Conservation (phyloP, 1,140 invertebrate genomes). For the Arctopsyche grandis region DNA sequence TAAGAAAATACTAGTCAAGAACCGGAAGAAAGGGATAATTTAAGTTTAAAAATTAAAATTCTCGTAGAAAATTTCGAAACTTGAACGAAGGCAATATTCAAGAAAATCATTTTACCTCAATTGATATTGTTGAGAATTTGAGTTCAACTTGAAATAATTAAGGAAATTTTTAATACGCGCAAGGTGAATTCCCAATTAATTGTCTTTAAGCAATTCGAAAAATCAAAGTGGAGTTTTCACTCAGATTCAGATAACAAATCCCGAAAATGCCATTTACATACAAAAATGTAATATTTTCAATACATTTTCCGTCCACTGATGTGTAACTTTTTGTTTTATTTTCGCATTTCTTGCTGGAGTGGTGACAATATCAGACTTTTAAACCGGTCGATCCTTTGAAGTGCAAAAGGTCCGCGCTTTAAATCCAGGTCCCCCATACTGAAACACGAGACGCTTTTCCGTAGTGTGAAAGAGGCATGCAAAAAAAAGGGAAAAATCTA, state of each 20-base stretch:
- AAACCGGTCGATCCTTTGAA: conserved; percentile 40
- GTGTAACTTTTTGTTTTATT: too few species aligned
- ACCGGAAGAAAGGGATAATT: neutral
- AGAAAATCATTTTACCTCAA: conserved; percentile 4
- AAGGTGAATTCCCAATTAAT: neutral
- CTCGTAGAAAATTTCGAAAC: neutral
- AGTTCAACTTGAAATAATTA: neutral
- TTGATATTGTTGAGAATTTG: conserved; percentile 22
- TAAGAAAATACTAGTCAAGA: conserved; percentile 3
- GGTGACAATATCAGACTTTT: neutral
- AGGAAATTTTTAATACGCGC: neutral
- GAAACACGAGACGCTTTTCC: conserved; percentile 1
- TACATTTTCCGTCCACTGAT: too few species aligned
- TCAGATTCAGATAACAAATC: too few species aligned
- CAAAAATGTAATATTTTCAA: too few species aligned
- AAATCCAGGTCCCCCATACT: conserved; percentile 4
- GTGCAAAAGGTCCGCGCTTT: conserved; percentile 43
- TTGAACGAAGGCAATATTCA: neutral
- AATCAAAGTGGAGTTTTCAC: neutral
- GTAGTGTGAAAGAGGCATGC: neutral
- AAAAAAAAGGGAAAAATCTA: neutral
- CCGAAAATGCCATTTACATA: too few species aligned
- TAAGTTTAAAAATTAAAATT: conserved; percentile 22
- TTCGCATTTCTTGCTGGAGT: neutral
- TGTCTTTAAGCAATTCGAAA: neutral